phyloP scores from a whole-genome alignment of 2,888 invertebrate genomes.

The Pseudococcus longispinus region DNA sequence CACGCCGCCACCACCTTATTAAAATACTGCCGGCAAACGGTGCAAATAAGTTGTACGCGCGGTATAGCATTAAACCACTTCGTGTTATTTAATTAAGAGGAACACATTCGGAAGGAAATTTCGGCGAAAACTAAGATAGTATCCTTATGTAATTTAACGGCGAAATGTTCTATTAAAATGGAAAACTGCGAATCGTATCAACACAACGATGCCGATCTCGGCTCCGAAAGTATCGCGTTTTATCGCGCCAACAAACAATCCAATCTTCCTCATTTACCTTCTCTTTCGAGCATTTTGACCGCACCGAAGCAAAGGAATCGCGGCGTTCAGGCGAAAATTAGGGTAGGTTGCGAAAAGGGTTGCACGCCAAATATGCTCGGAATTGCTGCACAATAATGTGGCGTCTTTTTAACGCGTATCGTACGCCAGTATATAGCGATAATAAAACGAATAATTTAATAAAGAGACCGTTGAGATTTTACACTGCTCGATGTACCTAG shows the following conservation, averaged over 20 bases:
- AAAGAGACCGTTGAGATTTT: slow-evolving; percentile 56
- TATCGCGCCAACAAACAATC: too few relatives aligned
- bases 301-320: too few relatives aligned
- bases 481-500: neutral
- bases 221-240: neutral
- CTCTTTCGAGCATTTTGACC: too few relatives aligned
- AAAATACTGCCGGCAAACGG: neutral
- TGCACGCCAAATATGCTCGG: neutral
- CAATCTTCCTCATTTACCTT: too few relatives aligned
- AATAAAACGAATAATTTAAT: slow-evolving; percentile 56
- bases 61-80: slow-evolving; percentile 36
- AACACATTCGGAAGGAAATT: slow-evolving; percentile 30
- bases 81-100: slow-evolving; percentile 48
- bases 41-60: slow-evolving; percentile 18
- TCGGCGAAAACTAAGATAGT: slow-evolving; percentile 14
- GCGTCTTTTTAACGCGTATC: slow-evolving; percentile 21
- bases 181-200: slow-evolving; percentile 17
- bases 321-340: too few relatives aligned
- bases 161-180: slow-evolving; percentile 41
- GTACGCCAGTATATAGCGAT: slow-evolving; percentile 41
- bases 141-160: slow-evolving; percentile 23
- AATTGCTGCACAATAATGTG: slow-evolving; percentile 41
- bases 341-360: neutral
- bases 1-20: neutral
- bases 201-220: neutral